Evolutionary conservation across 2,888 invertebrate species (phyloP), one percentile per base, ranked within the genome.

Genomic region (Trilocha varians): DNA sequence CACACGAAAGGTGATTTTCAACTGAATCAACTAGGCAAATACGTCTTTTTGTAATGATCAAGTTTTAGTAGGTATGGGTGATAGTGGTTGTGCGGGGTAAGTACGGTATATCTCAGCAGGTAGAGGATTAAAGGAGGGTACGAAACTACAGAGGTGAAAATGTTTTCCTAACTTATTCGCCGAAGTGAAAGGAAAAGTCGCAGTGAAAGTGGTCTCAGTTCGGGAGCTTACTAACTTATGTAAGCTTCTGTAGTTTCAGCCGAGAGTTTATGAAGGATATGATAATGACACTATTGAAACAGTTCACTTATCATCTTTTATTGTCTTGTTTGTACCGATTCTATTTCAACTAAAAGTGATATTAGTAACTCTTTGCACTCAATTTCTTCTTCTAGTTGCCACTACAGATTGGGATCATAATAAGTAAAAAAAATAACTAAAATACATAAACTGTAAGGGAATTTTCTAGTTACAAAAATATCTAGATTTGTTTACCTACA

Each of bases 51-150:
- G 14, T 18, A 13, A 42, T 39, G 39, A 15, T 32, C 32, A 18
- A 40, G 38, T 43, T 52, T 41, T 49, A 50, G 78, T 84, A 84
- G 83, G 83, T 84, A 83, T 74, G 70, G 76, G 75, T 78, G 82
- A 83, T 85, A 83, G 84, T 83, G 77, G 82, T 58, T 74, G 74
- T 61, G 66, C 76, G 65, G 84, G 76, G 79, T 80, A 76, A 82
- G 78, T 75, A 73, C 64, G 78, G 78, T 82, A 80, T 82, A 83
- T 83, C 79, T 78, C 71, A 68, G 68, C 84, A 84, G 84, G 84
- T 84, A 84, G 69, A 76, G 78, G 83, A 84, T 83, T 83, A 82
- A 65, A 63, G 65, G 76, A 72, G 78, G 78, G 78, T 70, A 67
- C 62, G 67, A 68, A 64, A 72, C 76, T 71, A 68, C 70, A 67